phyloP scores from a whole-genome alignment of 1,140 invertebrate genomes.

The Temnothorax curvispinosus region DNA sequence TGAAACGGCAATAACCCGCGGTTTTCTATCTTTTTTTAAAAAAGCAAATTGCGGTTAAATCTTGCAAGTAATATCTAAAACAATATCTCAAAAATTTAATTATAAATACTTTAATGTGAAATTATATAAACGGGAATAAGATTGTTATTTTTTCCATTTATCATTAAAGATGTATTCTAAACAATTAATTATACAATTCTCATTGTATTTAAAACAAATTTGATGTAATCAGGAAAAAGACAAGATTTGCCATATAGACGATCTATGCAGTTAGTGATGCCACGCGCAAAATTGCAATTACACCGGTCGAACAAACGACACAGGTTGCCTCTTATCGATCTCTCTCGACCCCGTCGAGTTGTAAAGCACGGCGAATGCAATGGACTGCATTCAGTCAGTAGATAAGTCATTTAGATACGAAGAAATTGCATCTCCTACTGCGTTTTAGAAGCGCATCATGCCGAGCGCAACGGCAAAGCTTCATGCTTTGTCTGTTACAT shows the following conservation, averaged over 20 bases:
- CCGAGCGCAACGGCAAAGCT: constrained; percentile 17
- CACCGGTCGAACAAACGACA: constrained; percentile 58
- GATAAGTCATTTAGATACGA: constrained; percentile 68
- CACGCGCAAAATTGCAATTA: constrained; percentile 47
- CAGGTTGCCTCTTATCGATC: constrained; percentile 51
- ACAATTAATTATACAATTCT: background rate
- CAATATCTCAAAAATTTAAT: background rate
- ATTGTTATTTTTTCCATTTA: background rate
- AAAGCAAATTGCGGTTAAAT: background rate
- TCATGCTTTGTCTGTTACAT: constrained; percentile 16
- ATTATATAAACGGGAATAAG: background rate
- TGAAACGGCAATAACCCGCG: background rate
- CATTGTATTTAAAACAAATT: background rate
- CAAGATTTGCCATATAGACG: background rate
- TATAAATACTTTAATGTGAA: background rate
- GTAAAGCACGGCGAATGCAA: constrained; percentile 44
- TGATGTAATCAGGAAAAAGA: background rate
- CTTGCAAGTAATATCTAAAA: background rate
- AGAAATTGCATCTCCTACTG: constrained; percentile 62
- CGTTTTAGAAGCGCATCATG: constrained; percentile 28
- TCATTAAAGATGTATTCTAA: background rate
- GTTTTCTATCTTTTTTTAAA: background rate
- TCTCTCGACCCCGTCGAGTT: constrained; percentile 36
- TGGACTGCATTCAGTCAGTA: constrained; percentile 53
- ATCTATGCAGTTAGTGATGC: constrained; percentile 26